A percentile compares a stretch with the other conserved stretches of the same genome.
Conservation (phyloP, 1,140 invertebrate genomes). For the Sycophaga agraensis region DNA sequence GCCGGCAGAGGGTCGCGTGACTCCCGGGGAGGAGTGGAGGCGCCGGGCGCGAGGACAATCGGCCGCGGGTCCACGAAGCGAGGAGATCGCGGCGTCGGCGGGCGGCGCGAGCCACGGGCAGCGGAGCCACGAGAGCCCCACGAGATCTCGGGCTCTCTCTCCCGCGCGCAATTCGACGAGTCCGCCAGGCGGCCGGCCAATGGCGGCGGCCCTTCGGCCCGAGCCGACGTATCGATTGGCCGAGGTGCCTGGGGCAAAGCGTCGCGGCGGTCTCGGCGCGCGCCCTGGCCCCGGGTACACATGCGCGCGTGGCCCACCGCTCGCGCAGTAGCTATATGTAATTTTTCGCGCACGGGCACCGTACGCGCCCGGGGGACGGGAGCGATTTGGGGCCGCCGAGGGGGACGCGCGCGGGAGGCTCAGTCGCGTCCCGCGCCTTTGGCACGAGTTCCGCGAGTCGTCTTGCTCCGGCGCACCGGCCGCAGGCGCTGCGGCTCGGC, state of each 20-base stretch:
- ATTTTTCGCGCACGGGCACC: no score
- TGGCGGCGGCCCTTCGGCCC: background rate
- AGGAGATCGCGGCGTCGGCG: no score
- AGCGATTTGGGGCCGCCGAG: background rate
- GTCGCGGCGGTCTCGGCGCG: background rate
- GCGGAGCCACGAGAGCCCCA: no score
- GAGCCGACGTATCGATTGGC: slow-evolving; percentile 14
- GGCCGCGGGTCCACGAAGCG: no score
- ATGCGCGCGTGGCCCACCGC: background rate
- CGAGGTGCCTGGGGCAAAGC: no score
- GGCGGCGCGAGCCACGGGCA: no score
- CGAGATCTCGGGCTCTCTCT: no score
- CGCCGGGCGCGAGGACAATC: no score
- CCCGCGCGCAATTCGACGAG: background rate
- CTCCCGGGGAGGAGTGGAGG: no score
- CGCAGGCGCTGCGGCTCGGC: background rate
- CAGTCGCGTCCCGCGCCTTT: slow-evolving; percentile 8
- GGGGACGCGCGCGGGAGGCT: background rate
- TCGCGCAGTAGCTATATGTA: no score
- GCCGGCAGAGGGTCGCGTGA: no score
- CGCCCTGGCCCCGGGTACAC: background rate
- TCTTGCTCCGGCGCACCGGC: background rate
- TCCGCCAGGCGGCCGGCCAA: background rate
- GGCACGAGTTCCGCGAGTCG: background rate
- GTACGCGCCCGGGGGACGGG: background rate